A percentile compares a stretch with the other conserved stretches of the same genome.
phyloP scores from a whole-genome alignment of 1,140 invertebrate genomes.

The Drosophila suzukii region DNA sequence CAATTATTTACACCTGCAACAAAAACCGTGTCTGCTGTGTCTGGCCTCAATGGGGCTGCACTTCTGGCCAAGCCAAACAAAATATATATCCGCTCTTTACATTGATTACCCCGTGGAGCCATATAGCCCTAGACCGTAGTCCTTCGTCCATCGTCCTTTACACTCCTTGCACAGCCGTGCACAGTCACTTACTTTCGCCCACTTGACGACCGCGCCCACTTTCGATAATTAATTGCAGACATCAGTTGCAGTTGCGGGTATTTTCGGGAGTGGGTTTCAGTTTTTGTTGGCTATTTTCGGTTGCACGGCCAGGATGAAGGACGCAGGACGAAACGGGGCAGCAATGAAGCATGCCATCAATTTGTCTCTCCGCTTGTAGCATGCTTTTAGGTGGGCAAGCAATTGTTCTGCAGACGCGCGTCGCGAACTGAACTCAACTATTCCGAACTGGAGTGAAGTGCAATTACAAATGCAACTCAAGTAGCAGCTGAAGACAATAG shows the following conservation, averaged over 20 bases:
- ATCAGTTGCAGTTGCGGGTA: constrained; percentile 79
- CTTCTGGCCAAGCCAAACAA: constrained; percentile 73
- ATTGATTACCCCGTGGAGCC: constrained; percentile 73
- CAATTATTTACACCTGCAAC: constrained; percentile 83
- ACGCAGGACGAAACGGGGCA: constrained; percentile 4
- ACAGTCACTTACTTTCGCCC: constrained; percentile 65
- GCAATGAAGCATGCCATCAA: constrained; percentile 78
- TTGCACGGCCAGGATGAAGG: not conserved
- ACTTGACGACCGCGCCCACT: constrained; percentile 83
- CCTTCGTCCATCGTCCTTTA: constrained; percentile 11
- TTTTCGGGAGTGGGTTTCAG: constrained; percentile 25
- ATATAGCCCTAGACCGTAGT: not conserved
- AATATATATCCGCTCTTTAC: constrained; percentile 83
- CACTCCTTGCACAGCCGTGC: constrained; percentile 21
- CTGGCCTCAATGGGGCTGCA: constrained; percentile 53
- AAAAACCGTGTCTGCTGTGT: constrained; percentile 55
- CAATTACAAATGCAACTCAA: constrained; percentile 83
- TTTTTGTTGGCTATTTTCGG: constrained; percentile 39
- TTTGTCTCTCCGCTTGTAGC: constrained; percentile 71
- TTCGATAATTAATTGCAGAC: constrained; percentile 84
- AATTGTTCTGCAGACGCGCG: constrained; percentile 66
- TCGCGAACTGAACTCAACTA: constrained; percentile 29
- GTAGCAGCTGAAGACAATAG: constrained; percentile 55
- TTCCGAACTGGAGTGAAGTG: constrained; percentile 61
- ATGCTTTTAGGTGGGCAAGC: constrained; percentile 60